A percentile compares a stretch with the other conserved stretches of the same genome.
Evolutionary conservation across 2,113 vertebrate species (phyloP).

Genomic region (Chaetops frenatus): DNA sequence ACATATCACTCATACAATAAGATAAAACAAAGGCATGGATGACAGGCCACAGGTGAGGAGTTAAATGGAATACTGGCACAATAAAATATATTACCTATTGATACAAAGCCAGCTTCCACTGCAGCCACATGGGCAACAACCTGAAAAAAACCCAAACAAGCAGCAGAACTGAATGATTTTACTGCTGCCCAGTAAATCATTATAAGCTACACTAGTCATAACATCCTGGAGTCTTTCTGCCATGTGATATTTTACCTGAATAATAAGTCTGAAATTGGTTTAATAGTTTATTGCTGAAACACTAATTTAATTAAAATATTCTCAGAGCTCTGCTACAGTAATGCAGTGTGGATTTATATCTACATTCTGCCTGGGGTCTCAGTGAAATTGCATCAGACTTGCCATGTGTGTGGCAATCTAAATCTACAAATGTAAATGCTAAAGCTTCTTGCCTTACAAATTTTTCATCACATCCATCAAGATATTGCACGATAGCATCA

Average conservation of each 20-base stretch:
- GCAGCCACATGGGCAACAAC: background rate
- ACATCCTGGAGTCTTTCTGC: background rate
- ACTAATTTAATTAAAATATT: slow-evolving; percentile 45
- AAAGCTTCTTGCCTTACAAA: background rate
- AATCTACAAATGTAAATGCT: background rate
- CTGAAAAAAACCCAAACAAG: background rate
- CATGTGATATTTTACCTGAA: background rate
- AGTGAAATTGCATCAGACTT: slow-evolving; percentile 25
- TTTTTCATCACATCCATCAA: background rate
- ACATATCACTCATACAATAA: background rate
- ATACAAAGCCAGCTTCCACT: background rate
- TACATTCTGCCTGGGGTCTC: slow-evolving; percentile 8
- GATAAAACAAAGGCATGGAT: background rate
- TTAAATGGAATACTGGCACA: background rate
- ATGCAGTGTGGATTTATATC: background rate
- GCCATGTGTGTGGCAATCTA: background rate
- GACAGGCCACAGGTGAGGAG: background rate
- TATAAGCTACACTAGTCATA: background rate
- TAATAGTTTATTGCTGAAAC: slow-evolving; percentile 36
- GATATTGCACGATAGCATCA: background rate
- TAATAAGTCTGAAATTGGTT: background rate
- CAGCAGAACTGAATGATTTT: background rate
- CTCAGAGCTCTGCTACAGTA: background rate
- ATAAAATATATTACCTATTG: background rate
- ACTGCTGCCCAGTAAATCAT: background rate